phyloP scores from a whole-genome alignment of 1,140 invertebrate genomes.

The Matsumurasca onukii region DNA sequence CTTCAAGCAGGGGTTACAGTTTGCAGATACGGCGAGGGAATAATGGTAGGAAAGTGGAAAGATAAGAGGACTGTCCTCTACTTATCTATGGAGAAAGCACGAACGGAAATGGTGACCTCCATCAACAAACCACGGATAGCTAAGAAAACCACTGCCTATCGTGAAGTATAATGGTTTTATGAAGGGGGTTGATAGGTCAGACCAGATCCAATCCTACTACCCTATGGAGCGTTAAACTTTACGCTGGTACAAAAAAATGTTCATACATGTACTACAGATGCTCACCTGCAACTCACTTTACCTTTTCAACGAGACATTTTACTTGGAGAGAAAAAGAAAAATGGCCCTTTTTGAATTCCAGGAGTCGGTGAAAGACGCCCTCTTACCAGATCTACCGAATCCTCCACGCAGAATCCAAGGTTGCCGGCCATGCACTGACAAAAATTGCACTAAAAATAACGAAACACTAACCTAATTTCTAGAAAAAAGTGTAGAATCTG shows the following conservation, averaged over 20 bases:
- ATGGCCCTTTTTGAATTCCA: too few relatives aligned
- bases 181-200: slow-evolving; percentile 31
- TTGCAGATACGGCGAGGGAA: background rate
- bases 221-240: slow-evolving; percentile 36
- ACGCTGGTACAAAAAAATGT: slow-evolving; percentile 36
- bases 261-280: slow-evolving; percentile 34
- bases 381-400: too few relatives aligned
- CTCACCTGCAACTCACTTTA: too few relatives aligned
- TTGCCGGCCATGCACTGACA: too few relatives aligned
- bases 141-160: slow-evolving; percentile 29
- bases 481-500: too few relatives aligned
- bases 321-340: too few relatives aligned
- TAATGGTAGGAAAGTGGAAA: slow-evolving; percentile 4
- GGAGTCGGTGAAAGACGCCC: too few relatives aligned
- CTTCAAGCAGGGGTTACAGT: background rate
- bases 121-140: background rate
- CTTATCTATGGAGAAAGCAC: background rate
- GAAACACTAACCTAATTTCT: too few relatives aligned
- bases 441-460: too few relatives aligned
- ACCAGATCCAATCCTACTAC: slow-evolving; percentile 35
- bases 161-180: slow-evolving; percentile 37
- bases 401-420: too few relatives aligned
- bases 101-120: background rate
- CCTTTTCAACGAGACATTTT: too few relatives aligned
- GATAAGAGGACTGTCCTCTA: background rate